Evolutionary conservation across 2,113 vertebrate genomes (phyloP).

Genomic region (Riparia riparia): DNA sequence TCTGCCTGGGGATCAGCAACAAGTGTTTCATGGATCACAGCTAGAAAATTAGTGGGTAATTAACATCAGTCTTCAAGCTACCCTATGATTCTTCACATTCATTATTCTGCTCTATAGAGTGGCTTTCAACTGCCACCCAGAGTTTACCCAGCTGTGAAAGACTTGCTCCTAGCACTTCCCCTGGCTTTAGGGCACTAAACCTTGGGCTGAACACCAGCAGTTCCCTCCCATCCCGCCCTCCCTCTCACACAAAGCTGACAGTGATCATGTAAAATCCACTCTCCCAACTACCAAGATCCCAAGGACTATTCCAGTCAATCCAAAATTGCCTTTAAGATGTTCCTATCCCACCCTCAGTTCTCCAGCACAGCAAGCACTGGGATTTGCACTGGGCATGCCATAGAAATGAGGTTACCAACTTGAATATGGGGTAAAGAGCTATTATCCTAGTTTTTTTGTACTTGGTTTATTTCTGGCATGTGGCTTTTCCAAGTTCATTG

Average conservation of each 20-base stretch:
- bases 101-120: neutral
- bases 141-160: neutral
- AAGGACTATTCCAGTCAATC: neutral
- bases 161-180: accelerated
- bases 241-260: neutral
- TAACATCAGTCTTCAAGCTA: conserved; percentile 37
- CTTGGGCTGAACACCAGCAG: neutral
- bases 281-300: neutral
- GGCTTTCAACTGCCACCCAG: neutral
- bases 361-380: neutral
- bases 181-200: neutral
- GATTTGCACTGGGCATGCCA: neutral
- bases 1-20: conserved; percentile 62
- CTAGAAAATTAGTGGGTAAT: conserved; percentile 53
- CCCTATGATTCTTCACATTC: neutral
- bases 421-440: accelerated
- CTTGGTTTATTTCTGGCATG: neutral
- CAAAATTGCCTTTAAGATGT: neutral
- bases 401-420: neutral
- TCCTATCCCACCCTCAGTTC: neutral
- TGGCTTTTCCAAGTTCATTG: neutral
- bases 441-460: neutral
- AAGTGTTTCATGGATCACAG: conserved; percentile 36
- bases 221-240: neutral
- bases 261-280: neutral